Conservation (phyloP, 2,888 invertebrate species). For the Ashinkailepas kermadecensis region DNA sequence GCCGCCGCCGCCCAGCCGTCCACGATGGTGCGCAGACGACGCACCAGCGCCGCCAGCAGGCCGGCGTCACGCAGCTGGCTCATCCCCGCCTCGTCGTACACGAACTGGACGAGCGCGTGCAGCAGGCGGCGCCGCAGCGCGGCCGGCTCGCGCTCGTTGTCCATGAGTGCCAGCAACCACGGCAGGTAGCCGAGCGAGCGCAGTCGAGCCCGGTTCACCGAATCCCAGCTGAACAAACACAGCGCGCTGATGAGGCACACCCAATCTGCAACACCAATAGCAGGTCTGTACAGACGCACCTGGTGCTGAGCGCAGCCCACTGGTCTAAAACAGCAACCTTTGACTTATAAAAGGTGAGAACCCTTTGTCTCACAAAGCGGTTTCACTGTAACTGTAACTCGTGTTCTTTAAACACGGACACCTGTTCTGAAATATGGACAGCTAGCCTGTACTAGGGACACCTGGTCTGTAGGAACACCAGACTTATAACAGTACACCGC, state of each 20-base stretch:
- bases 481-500: no score
- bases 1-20: background rate
- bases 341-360: no score
- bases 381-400: no score
- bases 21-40: background rate
- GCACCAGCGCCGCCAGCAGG: background rate
- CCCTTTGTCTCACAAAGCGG: no score
- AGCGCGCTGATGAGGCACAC: background rate
- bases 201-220: slow-evolving; percentile 12
- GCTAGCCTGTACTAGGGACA: no score
- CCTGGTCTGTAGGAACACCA: no score
- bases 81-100: slow-evolving; percentile 10
- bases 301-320: no score
- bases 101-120: slow-evolving; percentile 22
- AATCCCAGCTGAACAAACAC: slow-evolving; percentile 11
- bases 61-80: background rate
- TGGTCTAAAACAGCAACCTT: no score
- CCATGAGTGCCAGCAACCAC: background rate
- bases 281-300: no score
- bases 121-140: slow-evolving; percentile 1
- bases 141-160: background rate
- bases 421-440: no score
- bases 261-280: no score
- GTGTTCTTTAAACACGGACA: no score
- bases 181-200: background rate